Base-by-base conservation (phyloP, 2,797 vertebrate genomes). In the Astyanax mexicanus region DNA sequence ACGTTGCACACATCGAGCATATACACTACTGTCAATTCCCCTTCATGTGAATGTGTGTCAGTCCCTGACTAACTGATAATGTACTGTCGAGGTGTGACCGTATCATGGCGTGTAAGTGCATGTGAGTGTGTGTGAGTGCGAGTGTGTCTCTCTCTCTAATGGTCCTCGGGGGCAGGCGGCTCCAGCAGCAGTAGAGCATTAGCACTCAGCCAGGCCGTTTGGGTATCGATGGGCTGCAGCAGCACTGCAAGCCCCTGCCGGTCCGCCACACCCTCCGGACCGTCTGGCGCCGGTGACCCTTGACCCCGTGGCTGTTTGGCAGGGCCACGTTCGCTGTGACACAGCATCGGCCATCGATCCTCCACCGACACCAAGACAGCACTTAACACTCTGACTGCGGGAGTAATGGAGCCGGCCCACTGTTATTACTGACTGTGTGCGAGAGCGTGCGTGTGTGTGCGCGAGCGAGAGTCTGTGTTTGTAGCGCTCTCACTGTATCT, bases 181-280 rank as follows among this genome's bases (percentile, higher is more conserved):
- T 94, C 93, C 91, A 96, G 95, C 95, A 96, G 96, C 95, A 97
- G 94, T 90, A 92, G 92, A 93, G 91, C 94, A 97, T 98, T 97
- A 98, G 93, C 93, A 92, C 92, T 91, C 92, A 92, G 90, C 92
- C 94, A 94, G 93, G 93, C 94, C 93, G 90, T 83, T 90, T 86
- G 91, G 92, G 94, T 96, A 97, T 92, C 93, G 96, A 97, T 95
- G 93, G 94, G 93, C 89, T 90, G 88, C 90, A 88, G 91, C 92
- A 92, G 91, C 91, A 94, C 92, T 87, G 92, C 92, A 93, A 91
- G 92, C 92, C 91, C 93, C 92, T 93, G 88, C 89, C 86, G 37
- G 77, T 83, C 83, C 49, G 81, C 75, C 84, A 84, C 71, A 15
- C 78, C 74, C 85, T 84, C 81, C 83, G 72, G 81, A 85, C 69